Conservation (phyloP, 2,888 invertebrate genomes). For the Seira sanloemensis region DNA sequence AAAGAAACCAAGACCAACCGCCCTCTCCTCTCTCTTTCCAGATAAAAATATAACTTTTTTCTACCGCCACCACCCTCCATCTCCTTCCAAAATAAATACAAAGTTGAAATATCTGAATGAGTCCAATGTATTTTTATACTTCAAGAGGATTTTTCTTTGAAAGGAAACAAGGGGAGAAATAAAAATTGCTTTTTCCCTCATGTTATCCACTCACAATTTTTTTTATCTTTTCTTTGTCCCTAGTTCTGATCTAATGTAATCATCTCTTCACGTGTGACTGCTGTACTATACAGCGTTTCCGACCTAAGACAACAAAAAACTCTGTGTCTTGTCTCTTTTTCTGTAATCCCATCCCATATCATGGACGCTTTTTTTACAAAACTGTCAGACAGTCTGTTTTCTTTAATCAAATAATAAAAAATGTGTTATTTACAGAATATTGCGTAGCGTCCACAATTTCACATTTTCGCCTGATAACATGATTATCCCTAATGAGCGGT, state of each 20-base stretch:
- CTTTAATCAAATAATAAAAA: constrained; percentile 4
- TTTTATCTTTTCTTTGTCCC: constrained; percentile 1
- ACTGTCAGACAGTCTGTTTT: background rate
- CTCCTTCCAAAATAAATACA: background rate
- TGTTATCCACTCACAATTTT: too few species aligned
- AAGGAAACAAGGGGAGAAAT: background rate
- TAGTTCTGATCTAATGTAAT: constrained; percentile 5
- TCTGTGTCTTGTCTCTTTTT: constrained; percentile 20
- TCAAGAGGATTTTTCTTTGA: background rate
- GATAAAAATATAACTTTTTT: constrained; percentile 31
- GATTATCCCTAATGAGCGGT: background rate
- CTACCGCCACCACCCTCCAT: constrained; percentile 41
- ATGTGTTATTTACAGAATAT: background rate
- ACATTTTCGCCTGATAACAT: background rate
- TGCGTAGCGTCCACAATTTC: too few species aligned
- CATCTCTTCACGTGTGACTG: constrained; percentile 25
- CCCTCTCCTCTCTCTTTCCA: constrained; percentile 23
- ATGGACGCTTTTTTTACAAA: background rate
- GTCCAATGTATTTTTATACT: background rate
- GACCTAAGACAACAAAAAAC: constrained; percentile 53
- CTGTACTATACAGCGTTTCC: background rate
- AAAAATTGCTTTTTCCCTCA: constrained; percentile 30
- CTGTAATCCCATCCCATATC: background rate
- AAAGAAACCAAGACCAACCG: constrained; percentile 41
- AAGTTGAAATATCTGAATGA: background rate